Evolutionary conservation across 2,888 invertebrate species (phyloP).

Genomic region (Tenthredo notha): DNA sequence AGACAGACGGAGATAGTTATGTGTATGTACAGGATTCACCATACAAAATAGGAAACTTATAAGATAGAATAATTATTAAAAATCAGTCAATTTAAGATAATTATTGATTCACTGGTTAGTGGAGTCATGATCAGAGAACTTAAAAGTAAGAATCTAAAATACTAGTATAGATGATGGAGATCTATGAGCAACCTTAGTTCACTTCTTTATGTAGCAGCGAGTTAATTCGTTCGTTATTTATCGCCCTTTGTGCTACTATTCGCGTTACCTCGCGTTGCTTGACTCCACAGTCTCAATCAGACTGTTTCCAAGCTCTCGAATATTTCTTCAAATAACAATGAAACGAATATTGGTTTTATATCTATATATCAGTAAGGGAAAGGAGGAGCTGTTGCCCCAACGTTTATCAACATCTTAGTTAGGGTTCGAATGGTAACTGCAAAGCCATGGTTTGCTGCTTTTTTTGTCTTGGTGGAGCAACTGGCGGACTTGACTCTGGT

Average conservation of each 20-base stretch:
- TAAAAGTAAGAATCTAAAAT: neutral
- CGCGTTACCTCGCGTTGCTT: neutral
- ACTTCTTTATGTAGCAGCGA: neutral
- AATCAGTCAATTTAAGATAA: conserved; percentile 24
- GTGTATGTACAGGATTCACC: conserved; percentile 58
- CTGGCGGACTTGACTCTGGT: conserved; percentile 65
- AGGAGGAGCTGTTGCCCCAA: neutral
- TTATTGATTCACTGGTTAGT: neutral
- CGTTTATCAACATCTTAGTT: neutral
- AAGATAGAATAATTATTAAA: neutral
- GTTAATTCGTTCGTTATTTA: neutral
- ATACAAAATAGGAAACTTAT: conserved; percentile 19
- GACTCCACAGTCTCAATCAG: neutral
- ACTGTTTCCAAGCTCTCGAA: neutral
- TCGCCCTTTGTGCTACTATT: neutral
- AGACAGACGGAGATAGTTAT: conserved; percentile 57
- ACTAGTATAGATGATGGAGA: neutral
- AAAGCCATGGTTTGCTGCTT: conserved; percentile 64
- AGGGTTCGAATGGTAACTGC: conserved; percentile 62
- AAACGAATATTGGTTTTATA: neutral
- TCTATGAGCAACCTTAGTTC: too few species aligned
- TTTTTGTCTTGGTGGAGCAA: conserved; percentile 75
- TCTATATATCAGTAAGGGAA: neutral
- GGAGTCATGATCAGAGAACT: neutral
- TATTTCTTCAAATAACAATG: neutral